Evolutionary conservation across 2,888 invertebrate species (phyloP).

Genomic region (Rhodophaea formosa): DNA sequence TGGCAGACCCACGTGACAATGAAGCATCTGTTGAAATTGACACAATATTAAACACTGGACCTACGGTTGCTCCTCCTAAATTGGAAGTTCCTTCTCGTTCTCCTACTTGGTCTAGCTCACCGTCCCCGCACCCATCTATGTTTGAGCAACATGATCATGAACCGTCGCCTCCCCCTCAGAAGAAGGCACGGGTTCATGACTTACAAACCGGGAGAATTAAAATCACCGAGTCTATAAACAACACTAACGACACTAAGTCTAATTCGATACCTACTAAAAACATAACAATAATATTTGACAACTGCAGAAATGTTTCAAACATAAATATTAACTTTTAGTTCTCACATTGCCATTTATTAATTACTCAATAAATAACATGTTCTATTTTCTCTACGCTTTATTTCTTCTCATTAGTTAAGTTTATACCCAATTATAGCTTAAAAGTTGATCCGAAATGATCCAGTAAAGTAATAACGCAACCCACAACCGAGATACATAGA

Average conservation of each 20-base stretch:
- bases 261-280: background rate
- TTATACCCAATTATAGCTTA: no score
- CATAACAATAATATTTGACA: conserved; percentile 5
- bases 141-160: background rate
- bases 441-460: no score
- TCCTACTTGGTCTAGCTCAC: background rate
- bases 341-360: background rate
- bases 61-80: background rate
- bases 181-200: background rate
- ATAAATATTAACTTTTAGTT: conserved; percentile 9
- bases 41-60: background rate
- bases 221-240: background rate
- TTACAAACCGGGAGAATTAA: background rate
- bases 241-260: background rate
- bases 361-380: background rate
- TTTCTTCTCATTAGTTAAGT: no score
- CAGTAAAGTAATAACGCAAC: no score
- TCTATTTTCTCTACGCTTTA: no score
- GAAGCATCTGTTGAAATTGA: background rate
- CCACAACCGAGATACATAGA: no score
- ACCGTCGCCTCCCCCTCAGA: background rate
- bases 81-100: background rate
- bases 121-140: background rate
- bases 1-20: conserved; percentile 2
- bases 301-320: conserved; percentile 5